A percentile compares a stretch with the other conserved stretches of the same genome.
Conservation (phyloP, 2,888 invertebrate species). For the Prenolepis imparis region DNA sequence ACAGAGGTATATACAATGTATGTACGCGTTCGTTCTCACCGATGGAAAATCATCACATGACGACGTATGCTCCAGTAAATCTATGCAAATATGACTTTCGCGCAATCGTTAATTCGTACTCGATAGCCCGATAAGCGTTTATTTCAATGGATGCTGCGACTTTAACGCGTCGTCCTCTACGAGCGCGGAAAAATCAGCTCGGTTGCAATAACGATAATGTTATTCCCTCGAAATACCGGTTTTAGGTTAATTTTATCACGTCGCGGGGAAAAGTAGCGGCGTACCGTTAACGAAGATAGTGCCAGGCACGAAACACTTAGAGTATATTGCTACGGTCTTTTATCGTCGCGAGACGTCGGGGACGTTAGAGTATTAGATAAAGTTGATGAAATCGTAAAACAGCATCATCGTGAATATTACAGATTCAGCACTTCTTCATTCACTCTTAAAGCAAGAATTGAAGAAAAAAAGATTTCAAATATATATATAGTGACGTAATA, state of each 20-base stretch:
- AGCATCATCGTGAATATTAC: conserved; percentile 10
- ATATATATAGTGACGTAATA: neutral
- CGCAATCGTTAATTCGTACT: conserved; percentile 55
- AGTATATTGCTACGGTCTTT: conserved; percentile 41
- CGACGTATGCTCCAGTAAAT: conserved; percentile 46
- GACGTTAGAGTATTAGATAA: conserved; percentile 21
- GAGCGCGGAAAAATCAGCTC: neutral
- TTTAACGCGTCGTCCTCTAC: neutral
- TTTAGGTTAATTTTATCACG: conserved; percentile 55
- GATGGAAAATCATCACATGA: neutral
- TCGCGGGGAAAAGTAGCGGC: conserved; percentile 28
- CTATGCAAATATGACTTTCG: conserved; percentile 60
- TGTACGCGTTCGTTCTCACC: no score
- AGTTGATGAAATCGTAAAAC: conserved; percentile 52
- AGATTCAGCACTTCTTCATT: neutral
- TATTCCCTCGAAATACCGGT: conserved; percentile 37
- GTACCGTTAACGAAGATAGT: conserved; percentile 57
- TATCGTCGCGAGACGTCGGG: conserved; percentile 27
- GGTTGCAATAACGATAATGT: conserved; percentile 33
- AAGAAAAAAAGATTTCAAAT: neutral
- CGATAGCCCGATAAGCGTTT: conserved; percentile 50
- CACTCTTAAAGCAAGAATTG: neutral
- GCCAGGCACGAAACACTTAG: conserved; percentile 53
- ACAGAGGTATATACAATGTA: neutral
- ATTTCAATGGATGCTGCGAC: neutral